A percentile compares a stretch with the other conserved stretches of the same genome.
These are phyloP conservation scores for Octopus bimaculoides DNA, from an alignment of 1,140 invertebrate genomes.

Conservation along the genomic window DNA sequence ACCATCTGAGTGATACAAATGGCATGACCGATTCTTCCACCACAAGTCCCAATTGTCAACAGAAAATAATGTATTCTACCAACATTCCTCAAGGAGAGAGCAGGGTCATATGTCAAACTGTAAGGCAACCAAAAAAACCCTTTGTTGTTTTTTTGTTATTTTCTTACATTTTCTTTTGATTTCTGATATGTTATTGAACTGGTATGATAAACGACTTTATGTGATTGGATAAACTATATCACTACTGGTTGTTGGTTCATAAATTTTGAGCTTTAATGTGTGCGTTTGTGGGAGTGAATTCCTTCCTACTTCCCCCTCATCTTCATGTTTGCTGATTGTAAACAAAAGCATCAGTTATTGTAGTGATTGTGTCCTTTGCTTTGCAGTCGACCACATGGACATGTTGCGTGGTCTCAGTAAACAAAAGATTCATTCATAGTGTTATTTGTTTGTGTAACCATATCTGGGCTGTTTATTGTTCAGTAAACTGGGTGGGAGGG, in stretches of 20 bases:
- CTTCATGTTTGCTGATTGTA: too few relatives aligned
- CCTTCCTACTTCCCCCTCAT: too few relatives aligned
- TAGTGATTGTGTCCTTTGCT: too few relatives aligned
- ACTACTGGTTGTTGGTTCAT: neutral
- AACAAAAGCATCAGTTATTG: too few relatives aligned
- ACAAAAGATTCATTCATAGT: too few relatives aligned
- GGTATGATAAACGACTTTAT: neutral
- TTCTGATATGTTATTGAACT: neutral
- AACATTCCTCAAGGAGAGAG: conserved; percentile 42
- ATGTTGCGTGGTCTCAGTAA: too few relatives aligned
- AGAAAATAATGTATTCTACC: conserved; percentile 21
- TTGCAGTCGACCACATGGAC: too few relatives aligned
- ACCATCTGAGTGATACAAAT: conserved; percentile 15
- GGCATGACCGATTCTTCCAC: conserved; percentile 18
- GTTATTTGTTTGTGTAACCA: too few relatives aligned
- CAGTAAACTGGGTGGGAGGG: too few relatives aligned
- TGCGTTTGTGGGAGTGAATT: neutral
- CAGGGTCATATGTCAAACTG: conserved; percentile 51
- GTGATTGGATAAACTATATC: neutral
- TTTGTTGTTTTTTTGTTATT: neutral
- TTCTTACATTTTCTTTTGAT: neutral
- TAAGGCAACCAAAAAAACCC: conserved; percentile 24
- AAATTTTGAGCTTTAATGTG: neutral
- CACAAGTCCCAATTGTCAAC: conserved; percentile 34
- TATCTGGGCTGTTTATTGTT: too few relatives aligned